Conservation (phyloP, 2,888 invertebrate species). For the Protodeltote pygarga region DNA sequence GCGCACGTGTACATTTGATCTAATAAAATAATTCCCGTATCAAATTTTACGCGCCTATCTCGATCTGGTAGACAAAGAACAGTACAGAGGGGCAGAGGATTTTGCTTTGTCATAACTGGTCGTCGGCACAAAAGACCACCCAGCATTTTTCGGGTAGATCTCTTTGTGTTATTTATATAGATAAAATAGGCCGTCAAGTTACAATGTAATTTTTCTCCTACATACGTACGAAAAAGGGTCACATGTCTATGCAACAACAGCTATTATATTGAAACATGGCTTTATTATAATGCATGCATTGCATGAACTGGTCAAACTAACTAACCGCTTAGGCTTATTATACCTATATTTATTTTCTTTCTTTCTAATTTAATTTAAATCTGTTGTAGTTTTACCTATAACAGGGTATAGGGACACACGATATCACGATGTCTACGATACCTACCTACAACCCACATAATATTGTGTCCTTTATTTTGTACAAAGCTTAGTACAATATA, state of each 20-base stretch:
- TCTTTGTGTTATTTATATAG: slow-evolving; percentile 72
- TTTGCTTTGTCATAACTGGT: slow-evolving; percentile 84
- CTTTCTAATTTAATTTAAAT: slow-evolving; percentile 25
- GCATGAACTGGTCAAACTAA: too few species aligned
- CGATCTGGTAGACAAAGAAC: slow-evolving; percentile 83
- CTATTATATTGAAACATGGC: slow-evolving; percentile 27
- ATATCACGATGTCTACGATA: too few species aligned
- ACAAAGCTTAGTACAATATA: too few species aligned
- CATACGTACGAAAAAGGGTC: slow-evolving; percentile 50
- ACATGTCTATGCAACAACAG: slow-evolving; percentile 45
- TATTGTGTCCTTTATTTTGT: too few species aligned
- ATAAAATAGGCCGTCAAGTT: slow-evolving; percentile 73
- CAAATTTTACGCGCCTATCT: slow-evolving; percentile 86
- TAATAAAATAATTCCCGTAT: slow-evolving; percentile 87
- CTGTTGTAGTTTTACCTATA: too few species aligned
- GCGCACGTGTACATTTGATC: slow-evolving; percentile 84
- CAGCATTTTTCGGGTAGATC: slow-evolving; percentile 68
- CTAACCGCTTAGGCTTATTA: too few species aligned
- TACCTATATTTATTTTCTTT: too few species aligned
- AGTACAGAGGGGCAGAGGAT: slow-evolving; percentile 72
- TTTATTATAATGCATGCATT: slow-evolving; percentile 20
- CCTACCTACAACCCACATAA: too few species aligned
- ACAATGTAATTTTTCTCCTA: slow-evolving; percentile 61
- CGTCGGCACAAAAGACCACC: slow-evolving; percentile 77
- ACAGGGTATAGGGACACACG: too few species aligned